Evolutionary conservation across 2,888 invertebrate species (phyloP), one percentile per base, ranked within the genome.

Genomic region (Cordilura impudica): DNA sequence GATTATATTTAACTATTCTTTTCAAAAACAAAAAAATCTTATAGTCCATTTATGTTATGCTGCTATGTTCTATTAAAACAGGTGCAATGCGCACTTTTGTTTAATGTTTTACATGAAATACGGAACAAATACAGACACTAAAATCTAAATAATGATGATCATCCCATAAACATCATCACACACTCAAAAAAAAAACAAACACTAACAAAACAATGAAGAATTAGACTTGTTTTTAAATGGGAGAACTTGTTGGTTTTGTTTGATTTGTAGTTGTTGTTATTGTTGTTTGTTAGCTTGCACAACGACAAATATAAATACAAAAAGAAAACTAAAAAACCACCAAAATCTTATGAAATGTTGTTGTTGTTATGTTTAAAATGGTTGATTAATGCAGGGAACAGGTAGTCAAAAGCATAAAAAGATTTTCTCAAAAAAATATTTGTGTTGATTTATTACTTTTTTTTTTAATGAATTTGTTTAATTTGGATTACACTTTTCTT

Each of bases 351-450:
- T n/a, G n/a, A n/a, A n/a, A n/a, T n/a, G 43, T 53, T 61, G 6
- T 60, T 69, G 31, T 21, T 39, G 7, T 29, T 23, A 3, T 69
- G 29, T 35, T 47, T 58, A 45, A 23, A 60, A 8, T 39, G 16
- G 29, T 63, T 31, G 4, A 10, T 60, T 35, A 71, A 66, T 61
- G 43, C 49, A 79, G 63, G 51, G 65, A 78, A 79, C 79, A 79
- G 79, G 75, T 75, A 74, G n/a, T 54, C 39, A 60, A 12, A 54
- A n/a, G n/a, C 21, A 47, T 49, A 16, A 45, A 39, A 39, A 39
- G 3, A 39, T n/a, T 6, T 39, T 6, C 39, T 39, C 39, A 49
- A 4, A 23, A 49, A 21, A 49, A 49, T 23, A 21, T 35, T 47
- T 18, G 16, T 45, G 5, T 58, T 43, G 10, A 8, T 12, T 60